phyloP scores from a whole-genome alignment of 2,797 vertebrate genomes.

The Streptopelia turtur region DNA sequence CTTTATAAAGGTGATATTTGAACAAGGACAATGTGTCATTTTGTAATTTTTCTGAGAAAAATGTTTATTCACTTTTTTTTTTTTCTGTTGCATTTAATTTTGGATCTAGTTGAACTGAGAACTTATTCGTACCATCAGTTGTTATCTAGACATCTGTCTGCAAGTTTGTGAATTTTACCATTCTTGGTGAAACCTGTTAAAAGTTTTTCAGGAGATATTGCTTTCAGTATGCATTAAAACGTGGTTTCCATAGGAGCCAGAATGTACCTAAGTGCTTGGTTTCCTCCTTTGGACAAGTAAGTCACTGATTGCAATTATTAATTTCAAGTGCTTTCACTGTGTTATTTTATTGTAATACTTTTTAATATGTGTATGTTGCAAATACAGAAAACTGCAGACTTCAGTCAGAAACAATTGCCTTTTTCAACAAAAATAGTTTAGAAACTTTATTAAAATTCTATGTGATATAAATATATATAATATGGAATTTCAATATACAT shows the following conservation, averaged over 20 bases:
- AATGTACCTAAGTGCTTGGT: background rate
- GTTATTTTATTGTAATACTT: background rate
- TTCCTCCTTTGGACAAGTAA: background rate
- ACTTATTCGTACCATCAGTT: rapidly evolving
- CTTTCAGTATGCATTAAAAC: background rate
- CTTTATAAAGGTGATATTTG: background rate
- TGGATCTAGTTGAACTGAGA: background rate
- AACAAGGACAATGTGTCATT: rapidly evolving
- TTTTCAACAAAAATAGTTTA: background rate
- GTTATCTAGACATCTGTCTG: background rate
- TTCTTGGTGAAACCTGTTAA: background rate
- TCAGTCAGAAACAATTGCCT: background rate
- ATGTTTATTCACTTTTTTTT: background rate
- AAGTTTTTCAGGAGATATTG: background rate
- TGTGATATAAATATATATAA: background rate
- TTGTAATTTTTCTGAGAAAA: background rate
- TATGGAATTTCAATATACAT: rapidly evolving
- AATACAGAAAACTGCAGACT: background rate
- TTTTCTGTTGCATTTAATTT: rapidly evolving
- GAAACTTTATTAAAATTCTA: background rate
- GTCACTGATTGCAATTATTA: background rate
- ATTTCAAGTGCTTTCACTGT: background rate
- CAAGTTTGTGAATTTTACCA: rapidly evolving
- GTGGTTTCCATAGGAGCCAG: background rate
- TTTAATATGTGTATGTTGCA: background rate